phyloP scores from a whole-genome alignment of 2,113 vertebrate species.

The Calyptommatus sinebrachiatus region DNA sequence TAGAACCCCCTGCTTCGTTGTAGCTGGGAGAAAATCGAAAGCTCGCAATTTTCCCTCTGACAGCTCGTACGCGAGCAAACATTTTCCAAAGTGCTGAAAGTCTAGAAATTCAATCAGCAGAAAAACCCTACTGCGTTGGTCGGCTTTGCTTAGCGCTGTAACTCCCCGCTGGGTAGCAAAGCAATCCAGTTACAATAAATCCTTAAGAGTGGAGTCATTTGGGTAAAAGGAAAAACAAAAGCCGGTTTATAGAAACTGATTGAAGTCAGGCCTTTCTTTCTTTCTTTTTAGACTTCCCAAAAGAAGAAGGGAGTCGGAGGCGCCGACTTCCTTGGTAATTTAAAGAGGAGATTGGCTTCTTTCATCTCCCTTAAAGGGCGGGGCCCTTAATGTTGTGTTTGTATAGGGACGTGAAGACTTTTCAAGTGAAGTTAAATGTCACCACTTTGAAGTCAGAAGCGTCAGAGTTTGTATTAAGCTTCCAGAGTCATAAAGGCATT shows the following conservation, averaged over 20 bases:
- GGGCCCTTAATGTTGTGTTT: conserved; percentile 53
- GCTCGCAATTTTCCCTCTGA: conserved; percentile 62
- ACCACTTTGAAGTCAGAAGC: conserved; percentile 26
- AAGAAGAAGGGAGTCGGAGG: conserved; percentile 61
- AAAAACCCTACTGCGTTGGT: conserved; percentile 65
- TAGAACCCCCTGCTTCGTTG: conserved; percentile 62
- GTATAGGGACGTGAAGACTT: conserved; percentile 47
- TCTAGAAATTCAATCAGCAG: conserved; percentile 69
- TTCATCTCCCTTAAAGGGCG: conserved; percentile 60
- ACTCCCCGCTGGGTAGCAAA: conserved; percentile 71
- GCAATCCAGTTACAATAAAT: conserved; percentile 74
- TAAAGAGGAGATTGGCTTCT: conserved; percentile 61
- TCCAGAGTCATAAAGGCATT: background rate
- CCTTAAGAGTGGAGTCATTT: conserved; percentile 72
- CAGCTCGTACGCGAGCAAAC: conserved; percentile 70
- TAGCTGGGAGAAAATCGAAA: conserved; percentile 62
- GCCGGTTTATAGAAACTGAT: conserved; percentile 70
- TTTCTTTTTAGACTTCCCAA: conserved; percentile 57
- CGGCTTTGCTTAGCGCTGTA: conserved; percentile 66
- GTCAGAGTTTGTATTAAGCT: background rate
- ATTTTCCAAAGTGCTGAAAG: conserved; percentile 69
- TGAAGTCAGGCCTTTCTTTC: conserved; percentile 61
- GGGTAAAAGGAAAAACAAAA: conserved; percentile 71
- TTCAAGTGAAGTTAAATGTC: conserved; percentile 51
- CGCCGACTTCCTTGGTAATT: conserved; percentile 55